Evolutionary conservation across 2,888 invertebrate species (phyloP), one percentile per base, ranked within the genome.

Genomic region (Rhopalosiphum nymphaeae): DNA sequence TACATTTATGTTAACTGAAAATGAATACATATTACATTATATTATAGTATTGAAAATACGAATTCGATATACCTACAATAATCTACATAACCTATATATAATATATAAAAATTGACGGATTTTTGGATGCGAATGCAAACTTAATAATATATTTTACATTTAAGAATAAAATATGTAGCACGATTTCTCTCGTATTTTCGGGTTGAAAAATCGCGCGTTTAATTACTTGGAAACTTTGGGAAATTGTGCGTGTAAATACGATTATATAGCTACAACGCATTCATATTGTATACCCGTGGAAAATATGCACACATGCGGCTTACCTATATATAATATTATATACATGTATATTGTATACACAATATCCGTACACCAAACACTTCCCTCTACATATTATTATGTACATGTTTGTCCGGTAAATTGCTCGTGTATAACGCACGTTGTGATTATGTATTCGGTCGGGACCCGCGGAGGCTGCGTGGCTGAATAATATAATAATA

Each of bases 361-460:
- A 25, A 78, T 53, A 53, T 84, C 26, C 67, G 61, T 89, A 57
- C 29, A 89, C 57, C 57, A 1, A 16, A 26, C 11, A 13, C 7
- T 42, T 16, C 4, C 21, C 49, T 91, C 36, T 67, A 16, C 7
- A n/a, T n/a, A 67, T 67, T 67, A 78, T 78, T 78, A 36, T 78
- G 78, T 56, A 53, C 44, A 85, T 46, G n/a, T n/a, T 84, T 42
- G 49, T 89, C 56, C 86, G 91, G 91, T 91, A 49, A 94, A 91
- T 94, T 67, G 49, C 61, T 29, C 94, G 94, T 91, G 94, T 87
- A 94, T 90, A 94, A 91, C 85, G 85, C 46, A 61, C 46, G 85
- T 87, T 9, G 78, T 44, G 84, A 88, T 89, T 87, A 87, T 87
- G 49, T 87, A 87, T 49, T n/a, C 29, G 87, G 46, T 25, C 61